A percentile compares a stretch with the other conserved stretches of the same genome.
Evolutionary conservation across 2,113 vertebrate species (phyloP).

Genomic region (Elephas maximus): DNA sequence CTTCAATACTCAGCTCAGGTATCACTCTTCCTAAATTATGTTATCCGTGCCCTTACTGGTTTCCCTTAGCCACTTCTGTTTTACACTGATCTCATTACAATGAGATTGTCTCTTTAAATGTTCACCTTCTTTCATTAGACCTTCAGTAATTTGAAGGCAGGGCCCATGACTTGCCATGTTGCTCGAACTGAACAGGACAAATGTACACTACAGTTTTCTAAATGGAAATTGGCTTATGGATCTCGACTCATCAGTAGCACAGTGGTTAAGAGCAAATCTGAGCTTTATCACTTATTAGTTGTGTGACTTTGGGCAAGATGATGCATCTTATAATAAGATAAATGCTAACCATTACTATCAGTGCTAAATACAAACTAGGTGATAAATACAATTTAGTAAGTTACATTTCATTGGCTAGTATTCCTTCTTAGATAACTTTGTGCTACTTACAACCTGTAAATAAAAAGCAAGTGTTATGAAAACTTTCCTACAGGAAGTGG

Average conservation of each 20-base stretch:
- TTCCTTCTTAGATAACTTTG: not conserved
- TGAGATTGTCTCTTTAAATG: not conserved
- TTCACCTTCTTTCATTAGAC: not conserved
- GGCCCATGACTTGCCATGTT: not conserved
- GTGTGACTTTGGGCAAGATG: not conserved
- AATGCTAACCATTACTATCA: not conserved
- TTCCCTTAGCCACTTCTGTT: not conserved
- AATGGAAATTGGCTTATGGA: not conserved
- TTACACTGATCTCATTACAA: not conserved
- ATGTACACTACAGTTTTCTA: slow-evolving; percentile 1
- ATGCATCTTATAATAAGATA: not conserved
- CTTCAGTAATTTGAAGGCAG: slow-evolving; percentile 40
- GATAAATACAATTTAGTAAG: not conserved
- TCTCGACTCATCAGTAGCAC: not conserved
- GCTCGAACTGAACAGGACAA: slow-evolving; percentile 44
- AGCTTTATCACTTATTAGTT: not conserved
- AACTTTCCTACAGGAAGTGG: not conserved
- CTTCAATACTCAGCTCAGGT: not conserved
- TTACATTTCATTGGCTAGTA: slow-evolving; percentile 3
- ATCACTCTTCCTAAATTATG: not conserved
- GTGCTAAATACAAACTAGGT: not conserved
- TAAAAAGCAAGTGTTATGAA: not conserved
- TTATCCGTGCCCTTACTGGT: not conserved
- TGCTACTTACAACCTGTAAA: slow-evolving; percentile 20
- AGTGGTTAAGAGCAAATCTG: not conserved